Conservation (phyloP, 2,797 vertebrate genomes). For the Prunella strophiata region DNA sequence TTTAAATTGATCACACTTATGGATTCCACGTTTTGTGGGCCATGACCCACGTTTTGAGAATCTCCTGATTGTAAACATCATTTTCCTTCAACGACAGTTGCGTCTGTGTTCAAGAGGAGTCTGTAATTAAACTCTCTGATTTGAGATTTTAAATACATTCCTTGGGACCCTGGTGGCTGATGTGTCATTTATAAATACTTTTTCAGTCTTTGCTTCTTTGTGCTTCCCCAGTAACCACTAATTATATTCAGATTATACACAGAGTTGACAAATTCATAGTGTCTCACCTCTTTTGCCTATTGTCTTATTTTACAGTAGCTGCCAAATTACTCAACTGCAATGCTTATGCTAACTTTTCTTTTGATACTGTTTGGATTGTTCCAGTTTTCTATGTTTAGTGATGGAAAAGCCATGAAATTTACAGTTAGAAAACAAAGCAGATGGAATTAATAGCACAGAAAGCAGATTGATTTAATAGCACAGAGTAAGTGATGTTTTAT, state of each 20-base stretch:
- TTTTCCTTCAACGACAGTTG: background rate
- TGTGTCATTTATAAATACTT: background rate
- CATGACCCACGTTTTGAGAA: background rate
- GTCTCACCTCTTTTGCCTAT: background rate
- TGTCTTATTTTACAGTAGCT: background rate
- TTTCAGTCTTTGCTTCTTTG: background rate
- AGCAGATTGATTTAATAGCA: background rate
- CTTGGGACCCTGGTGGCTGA: background rate
- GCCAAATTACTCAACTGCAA: background rate
- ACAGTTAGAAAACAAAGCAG: background rate
- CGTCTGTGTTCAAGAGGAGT: background rate
- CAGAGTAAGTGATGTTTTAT: background rate
- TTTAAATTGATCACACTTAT: background rate
- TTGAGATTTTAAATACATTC: constrained; percentile 14
- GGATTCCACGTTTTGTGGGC: background rate
- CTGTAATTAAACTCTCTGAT: constrained; percentile 36
- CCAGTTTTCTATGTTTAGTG: background rate
- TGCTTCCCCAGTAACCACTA: background rate
- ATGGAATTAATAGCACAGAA: background rate
- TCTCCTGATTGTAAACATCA: background rate
- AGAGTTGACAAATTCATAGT: background rate
- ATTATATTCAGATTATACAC: background rate
- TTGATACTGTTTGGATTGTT: background rate
- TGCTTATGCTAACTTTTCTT: background rate
- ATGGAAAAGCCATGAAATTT: background rate